Percentiles rank a stretch among this genome's conserved stretches.
phyloP scores from a whole-genome alignment of 2,888 invertebrate species.

The Phyllotreta striolata region DNA sequence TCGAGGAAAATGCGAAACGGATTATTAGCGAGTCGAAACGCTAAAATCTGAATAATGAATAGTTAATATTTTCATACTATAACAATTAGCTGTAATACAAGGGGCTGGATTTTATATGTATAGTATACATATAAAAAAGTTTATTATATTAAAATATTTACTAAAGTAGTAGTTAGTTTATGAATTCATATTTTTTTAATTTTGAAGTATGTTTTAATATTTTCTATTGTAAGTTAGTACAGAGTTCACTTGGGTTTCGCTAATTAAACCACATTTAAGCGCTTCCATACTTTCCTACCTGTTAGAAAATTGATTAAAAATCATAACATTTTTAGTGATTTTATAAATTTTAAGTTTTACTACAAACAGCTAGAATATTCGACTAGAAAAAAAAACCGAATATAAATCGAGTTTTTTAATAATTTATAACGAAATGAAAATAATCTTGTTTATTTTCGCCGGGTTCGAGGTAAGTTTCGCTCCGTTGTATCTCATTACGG shows the following conservation, averaged over 20 bases:
- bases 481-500: conserved; percentile 4
- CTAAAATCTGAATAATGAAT: no score
- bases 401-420: neutral
- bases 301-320: no score
- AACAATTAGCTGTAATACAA: neutral
- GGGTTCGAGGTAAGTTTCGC: neutral
- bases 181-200: neutral
- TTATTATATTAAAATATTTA: neutral
- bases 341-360: no score
- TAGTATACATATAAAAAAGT: neutral
- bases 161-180: neutral
- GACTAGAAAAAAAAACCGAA: no score
- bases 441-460: neutral
- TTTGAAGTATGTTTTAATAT: neutral
- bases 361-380: no score
- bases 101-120: neutral
- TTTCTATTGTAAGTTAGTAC: neutral
- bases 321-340: no score
- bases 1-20: no score
- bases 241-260: no score
- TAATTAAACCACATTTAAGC: no score
- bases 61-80: no score
- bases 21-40: no score
- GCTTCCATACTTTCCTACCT: no score
- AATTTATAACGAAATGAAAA: conserved; percentile 7